phyloP scores from a whole-genome alignment of 2,888 invertebrate genomes.

The Cataglyphis cursor region DNA sequence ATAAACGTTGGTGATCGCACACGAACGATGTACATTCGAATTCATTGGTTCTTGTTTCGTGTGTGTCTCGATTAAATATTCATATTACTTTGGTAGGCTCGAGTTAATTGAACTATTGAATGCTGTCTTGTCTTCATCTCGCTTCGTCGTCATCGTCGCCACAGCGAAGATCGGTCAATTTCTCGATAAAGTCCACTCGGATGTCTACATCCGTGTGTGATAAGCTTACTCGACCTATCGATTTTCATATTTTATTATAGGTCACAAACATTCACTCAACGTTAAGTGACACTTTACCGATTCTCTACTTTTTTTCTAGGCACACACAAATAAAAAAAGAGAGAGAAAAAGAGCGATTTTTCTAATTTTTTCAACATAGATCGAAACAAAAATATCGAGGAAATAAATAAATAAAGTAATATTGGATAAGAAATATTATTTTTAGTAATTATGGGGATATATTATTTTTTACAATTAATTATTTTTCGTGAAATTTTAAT shows the following conservation, averaged over 20 bases:
- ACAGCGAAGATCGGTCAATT: neutral
- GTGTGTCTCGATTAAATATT: constrained; percentile 28
- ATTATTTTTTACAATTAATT: neutral
- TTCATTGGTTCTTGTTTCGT: constrained; percentile 6
- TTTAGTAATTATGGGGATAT: neutral
- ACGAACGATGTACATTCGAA: neutral
- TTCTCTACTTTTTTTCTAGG: neutral
- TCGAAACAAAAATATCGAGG: too few species aligned
- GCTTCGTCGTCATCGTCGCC: constrained; percentile 51
- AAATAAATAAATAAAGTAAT: neutral
- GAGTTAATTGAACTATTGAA: constrained; percentile 73
- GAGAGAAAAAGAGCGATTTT: neutral
- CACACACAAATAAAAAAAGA: neutral
- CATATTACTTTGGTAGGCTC: constrained; percentile 19
- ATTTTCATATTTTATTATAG: constrained; percentile 26
- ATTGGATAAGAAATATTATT: neutral
- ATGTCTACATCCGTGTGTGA: constrained; percentile 9
- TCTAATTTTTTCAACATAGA: neutral
- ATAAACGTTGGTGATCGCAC: neutral
- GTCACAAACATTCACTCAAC: constrained; percentile 11
- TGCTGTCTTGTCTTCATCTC: constrained; percentile 61
- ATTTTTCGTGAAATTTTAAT: constrained; percentile 8
- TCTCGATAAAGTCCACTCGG: constrained; percentile 15
- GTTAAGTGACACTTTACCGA: constrained; percentile 15
- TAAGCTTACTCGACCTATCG: constrained; percentile 27